These are phyloP conservation scores for Hirudinaria manillensis DNA, from an alignment of 2,888 invertebrate genomes.

Conservation along the genomic window DNA sequence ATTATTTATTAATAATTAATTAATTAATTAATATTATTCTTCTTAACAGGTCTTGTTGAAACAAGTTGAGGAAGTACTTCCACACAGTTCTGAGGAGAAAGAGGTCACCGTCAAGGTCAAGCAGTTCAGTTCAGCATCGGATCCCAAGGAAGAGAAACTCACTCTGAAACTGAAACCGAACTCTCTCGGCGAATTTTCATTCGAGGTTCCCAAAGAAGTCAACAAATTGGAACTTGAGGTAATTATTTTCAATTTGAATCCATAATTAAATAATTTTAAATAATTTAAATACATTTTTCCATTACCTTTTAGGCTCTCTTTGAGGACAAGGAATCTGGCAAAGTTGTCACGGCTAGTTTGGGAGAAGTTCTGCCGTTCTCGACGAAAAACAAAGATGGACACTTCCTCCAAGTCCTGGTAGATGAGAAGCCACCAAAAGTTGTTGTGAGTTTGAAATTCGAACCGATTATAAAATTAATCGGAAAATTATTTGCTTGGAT, in stretches of 20 bases:
- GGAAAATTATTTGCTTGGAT: neutral
- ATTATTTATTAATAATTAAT: too few relatives aligned
- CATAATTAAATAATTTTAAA: neutral
- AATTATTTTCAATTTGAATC: neutral
- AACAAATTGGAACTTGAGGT: slow-evolving; percentile 2
- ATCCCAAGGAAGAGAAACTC: neutral
- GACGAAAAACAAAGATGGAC: slow-evolving; percentile 82
- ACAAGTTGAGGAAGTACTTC: neutral
- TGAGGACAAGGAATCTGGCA: neutral
- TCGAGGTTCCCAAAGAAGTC: neutral
- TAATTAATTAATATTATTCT: neutral
- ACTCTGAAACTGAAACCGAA: neutral
- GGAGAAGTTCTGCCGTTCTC: neutral
- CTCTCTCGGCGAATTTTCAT: neutral
- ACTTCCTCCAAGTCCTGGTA: slow-evolving; percentile 66
- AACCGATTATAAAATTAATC: too few relatives aligned
- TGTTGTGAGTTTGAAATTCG: slow-evolving; percentile 30
- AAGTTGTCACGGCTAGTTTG: neutral
- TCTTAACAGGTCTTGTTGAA: neutral
- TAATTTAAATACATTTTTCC: neutral
- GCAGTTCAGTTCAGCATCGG: neutral
- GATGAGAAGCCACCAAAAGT: slow-evolving; percentile 39
- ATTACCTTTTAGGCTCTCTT: neutral
- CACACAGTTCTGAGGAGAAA: neutral
- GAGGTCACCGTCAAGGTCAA: slow-evolving; percentile 6